A percentile compares a stretch with the other conserved stretches of the same genome.
These are phyloP conservation scores for Oligia fasciuncula DNA, from an alignment of 2,888 invertebrate species.

Conservation along the genomic window DNA sequence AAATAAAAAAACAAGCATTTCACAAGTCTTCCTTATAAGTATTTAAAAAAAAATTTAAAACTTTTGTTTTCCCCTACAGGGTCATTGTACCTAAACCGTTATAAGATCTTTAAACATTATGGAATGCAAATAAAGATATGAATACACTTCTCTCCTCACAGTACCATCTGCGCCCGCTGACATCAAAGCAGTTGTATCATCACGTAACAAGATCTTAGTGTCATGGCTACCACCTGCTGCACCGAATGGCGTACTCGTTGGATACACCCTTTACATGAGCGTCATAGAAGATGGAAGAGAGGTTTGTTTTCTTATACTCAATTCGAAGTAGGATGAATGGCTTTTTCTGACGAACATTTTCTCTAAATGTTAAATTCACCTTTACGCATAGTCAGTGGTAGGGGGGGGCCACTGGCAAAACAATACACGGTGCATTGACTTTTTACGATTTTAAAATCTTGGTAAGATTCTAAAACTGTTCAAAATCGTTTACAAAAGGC, in stretches of 20 bases:
- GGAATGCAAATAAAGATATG: neutral
- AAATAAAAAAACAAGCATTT: neutral
- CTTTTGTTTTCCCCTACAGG: no score
- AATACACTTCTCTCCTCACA: slow-evolving; percentile 75
- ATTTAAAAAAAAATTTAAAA: no score
- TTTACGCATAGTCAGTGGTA: neutral
- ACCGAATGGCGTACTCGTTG: slow-evolving; percentile 95
- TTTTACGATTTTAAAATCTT: neutral
- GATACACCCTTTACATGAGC: slow-evolving; percentile 96
- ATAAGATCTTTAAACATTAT: neutral
- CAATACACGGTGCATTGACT: neutral
- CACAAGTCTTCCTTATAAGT: neutral
- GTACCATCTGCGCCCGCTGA: slow-evolving; percentile 97
- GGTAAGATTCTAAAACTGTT: slow-evolving; percentile 8
- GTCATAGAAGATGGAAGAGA: slow-evolving; percentile 94
- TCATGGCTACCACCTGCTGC: slow-evolving; percentile 97
- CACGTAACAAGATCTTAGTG: slow-evolving; percentile 95
- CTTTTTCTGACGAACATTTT: neutral
- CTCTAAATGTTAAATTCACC: neutral
- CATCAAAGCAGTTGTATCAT: slow-evolving; percentile 97
- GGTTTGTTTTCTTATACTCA: slow-evolving; percentile 45
- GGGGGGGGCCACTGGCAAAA: no score
- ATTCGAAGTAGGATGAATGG: neutral
- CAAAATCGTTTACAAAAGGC: neutral
- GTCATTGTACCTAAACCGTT: neutral